Percentiles rank a stretch among this genome's conserved stretches.
Evolutionary conservation across 2,888 invertebrate species (phyloP).

Genomic region (Trichacis sp.): DNA sequence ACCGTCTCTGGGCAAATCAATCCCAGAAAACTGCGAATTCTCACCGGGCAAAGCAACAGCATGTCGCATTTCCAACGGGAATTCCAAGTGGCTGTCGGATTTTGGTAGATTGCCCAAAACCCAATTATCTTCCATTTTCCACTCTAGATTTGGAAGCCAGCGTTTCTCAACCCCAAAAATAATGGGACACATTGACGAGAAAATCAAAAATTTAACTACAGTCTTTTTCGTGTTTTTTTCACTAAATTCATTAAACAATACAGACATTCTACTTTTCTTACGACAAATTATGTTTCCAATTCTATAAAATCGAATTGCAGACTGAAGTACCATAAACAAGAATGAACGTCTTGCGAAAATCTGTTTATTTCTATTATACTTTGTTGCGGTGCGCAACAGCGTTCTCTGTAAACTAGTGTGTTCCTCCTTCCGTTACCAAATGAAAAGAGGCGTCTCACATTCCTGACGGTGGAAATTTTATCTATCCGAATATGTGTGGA

Average conservation of each 20-base stretch:
- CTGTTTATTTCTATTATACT: not conserved
- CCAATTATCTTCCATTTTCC: constrained; percentile 53
- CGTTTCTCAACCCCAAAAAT: constrained; percentile 45
- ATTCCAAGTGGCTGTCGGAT: constrained; percentile 52
- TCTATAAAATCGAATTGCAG: no score
- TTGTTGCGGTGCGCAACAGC: not conserved
- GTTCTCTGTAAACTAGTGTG: constrained; percentile 1
- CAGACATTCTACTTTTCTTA: no score
- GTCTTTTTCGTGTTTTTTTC: not conserved
- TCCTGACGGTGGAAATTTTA: not conserved
- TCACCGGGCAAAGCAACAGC: constrained; percentile 55
- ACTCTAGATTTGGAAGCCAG: constrained; percentile 62
- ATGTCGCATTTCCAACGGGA: constrained; percentile 58
- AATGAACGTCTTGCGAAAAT: no score
- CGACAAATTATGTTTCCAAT: no score
- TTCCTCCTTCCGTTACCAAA: not conserved
- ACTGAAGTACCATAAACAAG: no score
- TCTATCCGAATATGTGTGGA: not conserved
- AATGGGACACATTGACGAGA: not conserved
- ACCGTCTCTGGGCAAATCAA: constrained; percentile 58
- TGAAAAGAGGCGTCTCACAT: constrained; percentile 20
- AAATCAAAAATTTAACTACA: not conserved
- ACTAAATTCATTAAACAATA: no score
- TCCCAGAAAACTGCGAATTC: constrained; percentile 46
- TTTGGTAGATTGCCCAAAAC: constrained; percentile 48